These are phyloP conservation scores for Sebastes glaucus DNA, from an alignment of 2,797 vertebrate genomes.

Conservation along the genomic window DNA sequence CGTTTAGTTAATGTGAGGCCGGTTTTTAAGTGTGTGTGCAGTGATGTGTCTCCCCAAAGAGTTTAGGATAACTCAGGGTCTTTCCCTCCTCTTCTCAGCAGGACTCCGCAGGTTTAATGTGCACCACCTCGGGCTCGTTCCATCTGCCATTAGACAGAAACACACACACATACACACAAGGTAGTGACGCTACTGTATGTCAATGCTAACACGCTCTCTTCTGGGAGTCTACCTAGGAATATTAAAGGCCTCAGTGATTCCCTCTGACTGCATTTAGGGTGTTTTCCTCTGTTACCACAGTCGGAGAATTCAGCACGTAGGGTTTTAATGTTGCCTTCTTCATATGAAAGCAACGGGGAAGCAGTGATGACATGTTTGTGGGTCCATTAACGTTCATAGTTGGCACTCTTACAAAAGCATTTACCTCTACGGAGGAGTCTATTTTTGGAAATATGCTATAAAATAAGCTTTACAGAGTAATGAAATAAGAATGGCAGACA, in stretches of 20 bases:
- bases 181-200: constrained; percentile 21
- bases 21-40: constrained; percentile 37
- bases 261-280: constrained; percentile 14
- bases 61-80: constrained; percentile 49
- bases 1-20: constrained; percentile 48
- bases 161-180: constrained; percentile 15
- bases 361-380: constrained; percentile 28
- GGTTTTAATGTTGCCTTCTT: constrained; percentile 32
- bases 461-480: constrained; percentile 12
- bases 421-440: neutral
- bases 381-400: constrained; percentile 1
- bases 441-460: constrained; percentile 19
- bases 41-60: constrained; percentile 51
- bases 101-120: constrained; percentile 50
- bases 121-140: constrained; percentile 62
- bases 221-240: neutral
- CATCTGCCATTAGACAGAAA: constrained; percentile 41
- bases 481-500: constrained; percentile 3
- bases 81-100: constrained; percentile 47
- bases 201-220: neutral
- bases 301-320: neutral
- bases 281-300: constrained; percentile 1
- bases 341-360: constrained; percentile 45
- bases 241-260: constrained; percentile 33
- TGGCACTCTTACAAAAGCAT: constrained; percentile 19